Evolutionary conservation across 2,888 invertebrate species (phyloP).

Genomic region (Hirudinaria manillensis): DNA sequence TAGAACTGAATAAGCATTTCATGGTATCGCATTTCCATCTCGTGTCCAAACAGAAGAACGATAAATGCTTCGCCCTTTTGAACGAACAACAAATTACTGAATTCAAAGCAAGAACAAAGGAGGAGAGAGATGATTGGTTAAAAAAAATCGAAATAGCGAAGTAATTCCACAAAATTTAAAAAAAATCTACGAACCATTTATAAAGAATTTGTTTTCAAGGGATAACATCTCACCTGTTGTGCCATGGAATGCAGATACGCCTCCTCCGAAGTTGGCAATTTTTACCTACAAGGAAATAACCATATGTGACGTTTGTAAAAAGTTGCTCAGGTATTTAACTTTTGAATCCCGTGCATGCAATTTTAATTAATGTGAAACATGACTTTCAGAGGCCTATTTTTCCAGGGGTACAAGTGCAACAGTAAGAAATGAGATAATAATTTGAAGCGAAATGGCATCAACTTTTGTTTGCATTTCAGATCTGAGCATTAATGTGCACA

Average conservation of each 20-base stretch:
- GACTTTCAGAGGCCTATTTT: slow-evolving; percentile 6
- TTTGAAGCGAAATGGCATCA: neutral
- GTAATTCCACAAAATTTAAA: neutral
- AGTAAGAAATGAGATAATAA: neutral
- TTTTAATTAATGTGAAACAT: too few relatives aligned
- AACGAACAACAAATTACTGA: neutral
- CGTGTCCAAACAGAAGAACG: neutral
- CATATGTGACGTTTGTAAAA: slow-evolving; percentile 15
- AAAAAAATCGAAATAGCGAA: neutral
- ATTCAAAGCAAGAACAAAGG: slow-evolving; percentile 1
- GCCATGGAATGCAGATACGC: neutral
- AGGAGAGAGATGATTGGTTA: neutral
- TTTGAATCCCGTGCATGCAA: neutral
- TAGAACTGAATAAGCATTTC: neutral
- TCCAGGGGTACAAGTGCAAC: slow-evolving; percentile 1
- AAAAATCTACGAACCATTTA: neutral
- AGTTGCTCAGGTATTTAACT: neutral
- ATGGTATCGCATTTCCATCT: neutral
- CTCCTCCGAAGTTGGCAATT: neutral
- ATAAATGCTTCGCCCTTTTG: neutral
- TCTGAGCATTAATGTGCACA: slow-evolving; percentile 8
- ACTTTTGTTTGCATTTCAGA: neutral
- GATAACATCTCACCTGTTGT: neutral
- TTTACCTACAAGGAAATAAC: neutral
- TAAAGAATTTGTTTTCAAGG: neutral